Evolutionary conservation across 2,888 invertebrate species (phyloP).

Genomic region (Clivina fossor): DNA sequence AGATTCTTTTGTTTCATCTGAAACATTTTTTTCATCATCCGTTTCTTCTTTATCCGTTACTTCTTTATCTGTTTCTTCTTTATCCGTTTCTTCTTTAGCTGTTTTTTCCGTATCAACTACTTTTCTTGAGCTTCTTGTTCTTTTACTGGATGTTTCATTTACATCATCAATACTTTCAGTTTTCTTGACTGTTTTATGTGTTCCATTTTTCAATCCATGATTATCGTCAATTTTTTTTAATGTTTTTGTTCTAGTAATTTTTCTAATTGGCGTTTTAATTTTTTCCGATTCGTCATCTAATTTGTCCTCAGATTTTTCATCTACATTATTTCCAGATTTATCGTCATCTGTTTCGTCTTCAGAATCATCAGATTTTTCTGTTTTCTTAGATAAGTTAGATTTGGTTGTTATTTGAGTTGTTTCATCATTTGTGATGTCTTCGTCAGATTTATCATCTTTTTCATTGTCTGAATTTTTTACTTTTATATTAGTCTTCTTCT

Average conservation of each 20-base stretch:
- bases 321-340: not conserved
- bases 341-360: not conserved
- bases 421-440: not conserved
- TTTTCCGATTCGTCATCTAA: constrained; percentile 9
- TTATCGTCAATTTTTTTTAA: not conserved
- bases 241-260: constrained; percentile 1
- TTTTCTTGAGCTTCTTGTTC: not conserved
- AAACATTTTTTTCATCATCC: too few relatives aligned
- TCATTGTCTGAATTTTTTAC: not conserved
- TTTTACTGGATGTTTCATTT: not conserved
- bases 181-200: not conserved
- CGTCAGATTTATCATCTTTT: not conserved
- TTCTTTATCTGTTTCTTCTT: not conserved
- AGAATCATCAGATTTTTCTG: not conserved
- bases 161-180: not conserved
- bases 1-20: too few relatives aligned
- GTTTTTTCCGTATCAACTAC: constrained; percentile 1
- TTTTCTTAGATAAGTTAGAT: not conserved
- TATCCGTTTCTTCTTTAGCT: not conserved
- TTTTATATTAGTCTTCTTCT: constrained; percentile 2
- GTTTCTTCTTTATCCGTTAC: too few relatives aligned
- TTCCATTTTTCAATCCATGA: not conserved
- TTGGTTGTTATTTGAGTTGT: too few relatives aligned
- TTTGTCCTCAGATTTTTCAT: constrained; percentile 6
- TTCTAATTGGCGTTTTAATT: constrained; percentile 1